These are phyloP conservation scores for Gymnoscelis rufifasciata DNA, from an alignment of 2,888 invertebrate species.

Conservation along the genomic window DNA sequence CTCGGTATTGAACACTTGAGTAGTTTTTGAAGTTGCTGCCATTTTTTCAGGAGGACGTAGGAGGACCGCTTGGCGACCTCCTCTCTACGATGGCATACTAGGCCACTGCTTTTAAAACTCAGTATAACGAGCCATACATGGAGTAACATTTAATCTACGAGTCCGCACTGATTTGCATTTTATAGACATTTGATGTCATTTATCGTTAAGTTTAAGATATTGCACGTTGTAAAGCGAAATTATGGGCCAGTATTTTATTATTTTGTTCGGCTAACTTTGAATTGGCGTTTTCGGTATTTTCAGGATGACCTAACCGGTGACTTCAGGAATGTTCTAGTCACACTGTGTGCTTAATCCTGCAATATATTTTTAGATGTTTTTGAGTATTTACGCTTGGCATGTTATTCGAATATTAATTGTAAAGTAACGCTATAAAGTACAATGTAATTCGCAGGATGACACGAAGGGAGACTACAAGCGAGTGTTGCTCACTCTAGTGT, in stretches of 20 bases:
- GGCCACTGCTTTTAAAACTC: slow-evolving; percentile 51
- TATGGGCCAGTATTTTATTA: slow-evolving; percentile 68
- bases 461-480: slow-evolving; percentile 84
- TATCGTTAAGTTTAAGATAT: slow-evolving; percentile 38
- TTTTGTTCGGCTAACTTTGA: slow-evolving; percentile 45
- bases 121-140: slow-evolving; percentile 53
- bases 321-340: slow-evolving; percentile 82
- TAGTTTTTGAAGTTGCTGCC: slow-evolving; percentile 60
- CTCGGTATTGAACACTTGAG: slow-evolving; percentile 38
- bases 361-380: slow-evolving; percentile 53
- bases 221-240: slow-evolving; percentile 53
- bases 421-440: slow-evolving; percentile 46
- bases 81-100: slow-evolving; percentile 82
- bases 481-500: slow-evolving; percentile 80
- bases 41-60: slow-evolving; percentile 84
- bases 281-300: slow-evolving; percentile 60
- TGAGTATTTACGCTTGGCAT: slow-evolving; percentile 54
- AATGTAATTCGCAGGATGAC: slow-evolving; percentile 82
- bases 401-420: slow-evolving; percentile 33
- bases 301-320: slow-evolving; percentile 85
- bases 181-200: slow-evolving; percentile 45
- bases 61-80: slow-evolving; percentile 81
- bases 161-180: slow-evolving; percentile 47
- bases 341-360: slow-evolving; percentile 75
- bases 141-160: slow-evolving; percentile 30